Evolutionary conservation across 2,113 vertebrate species (phyloP), one percentile per base, ranked within the genome.

Genomic region (Chlamydotis undulata): DNA sequence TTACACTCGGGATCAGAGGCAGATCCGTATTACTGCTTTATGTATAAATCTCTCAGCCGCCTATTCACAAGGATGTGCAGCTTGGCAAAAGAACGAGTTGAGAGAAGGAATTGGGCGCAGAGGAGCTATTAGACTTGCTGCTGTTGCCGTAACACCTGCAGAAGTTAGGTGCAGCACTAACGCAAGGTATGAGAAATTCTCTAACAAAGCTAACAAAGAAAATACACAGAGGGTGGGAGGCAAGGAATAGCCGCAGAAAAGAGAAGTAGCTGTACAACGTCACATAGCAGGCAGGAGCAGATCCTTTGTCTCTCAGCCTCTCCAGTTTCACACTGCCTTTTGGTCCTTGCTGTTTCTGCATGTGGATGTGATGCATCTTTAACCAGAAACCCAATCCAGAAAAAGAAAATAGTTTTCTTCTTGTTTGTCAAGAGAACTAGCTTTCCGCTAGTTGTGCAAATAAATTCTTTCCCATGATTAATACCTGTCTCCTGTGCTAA

Each of bases 401-500:
- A 83, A 75, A 73, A 85, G 5, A 59, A 76, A 65, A 18, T 8
- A 5, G 5, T 50, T 47, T 55, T 63, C 59, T 47, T 45, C 33
- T 41, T 60, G 49, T 71, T 90, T 94, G 52, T 49, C 43, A 56
- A 45, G 65, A 90, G 53, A 90, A 73, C 9, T n/a, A 49, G 24
- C 69, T 87, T 93, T 91, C 86, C 79, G 43, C 73, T 71, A 33
- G 23, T 37, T 83, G 24, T 83, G 83, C 73, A 83, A 83, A 81
- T 64, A 90, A n/a, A 78, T 92, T 67, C 33, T 77, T 90, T 75
- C 76, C 56, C 0, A 0, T 56, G 55, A 89, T 81, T 91, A 91
- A 61, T 90, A 95, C 92, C 90, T 96, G 83, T 75, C 92, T 95
- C 49, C 80, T 91, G 41, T 50, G 80, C 89, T 81, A 33, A 78